Conservation (phyloP, 2,113 vertebrate genomes). For the Puma concolor region DNA sequence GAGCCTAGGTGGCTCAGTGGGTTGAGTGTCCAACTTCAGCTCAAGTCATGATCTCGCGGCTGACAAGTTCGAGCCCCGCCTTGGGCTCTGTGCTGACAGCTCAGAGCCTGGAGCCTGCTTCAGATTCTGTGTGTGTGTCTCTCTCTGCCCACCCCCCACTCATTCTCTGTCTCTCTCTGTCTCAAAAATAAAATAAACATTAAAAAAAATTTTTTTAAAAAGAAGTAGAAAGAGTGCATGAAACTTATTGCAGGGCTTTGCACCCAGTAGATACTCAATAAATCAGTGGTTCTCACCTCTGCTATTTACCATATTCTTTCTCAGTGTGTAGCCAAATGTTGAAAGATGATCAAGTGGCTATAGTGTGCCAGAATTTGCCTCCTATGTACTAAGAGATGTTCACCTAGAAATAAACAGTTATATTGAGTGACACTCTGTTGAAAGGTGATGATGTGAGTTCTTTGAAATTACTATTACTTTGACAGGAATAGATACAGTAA, state of each 20-base stretch:
- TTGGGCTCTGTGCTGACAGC: too few relatives aligned
- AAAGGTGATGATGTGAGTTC: not conserved
- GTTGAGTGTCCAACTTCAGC: too few relatives aligned
- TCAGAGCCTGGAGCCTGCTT: too few relatives aligned
- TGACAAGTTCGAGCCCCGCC: too few relatives aligned
- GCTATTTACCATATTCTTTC: not conserved
- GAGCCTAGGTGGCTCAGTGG: too few relatives aligned
- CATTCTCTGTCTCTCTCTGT: too few relatives aligned
- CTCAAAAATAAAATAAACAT: too few relatives aligned
- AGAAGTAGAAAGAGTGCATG: not conserved
- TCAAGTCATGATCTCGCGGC: too few relatives aligned
- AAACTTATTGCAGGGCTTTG: not conserved
- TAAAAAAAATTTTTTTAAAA: too few relatives aligned
- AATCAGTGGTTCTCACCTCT: not conserved
- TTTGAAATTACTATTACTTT: conserved; percentile 36
- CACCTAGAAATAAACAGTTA: conserved; percentile 40
- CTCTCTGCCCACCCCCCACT: too few relatives aligned
- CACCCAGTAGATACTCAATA: not conserved
- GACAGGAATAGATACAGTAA: not conserved
- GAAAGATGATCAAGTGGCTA: not conserved
- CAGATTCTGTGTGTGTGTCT: too few relatives aligned
- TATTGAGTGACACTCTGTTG: not conserved
- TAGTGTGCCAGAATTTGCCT: conserved; percentile 25
- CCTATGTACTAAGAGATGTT: not conserved
- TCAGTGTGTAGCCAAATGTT: not conserved